These are phyloP conservation scores for Apotomis betuletana DNA, from an alignment of 2,888 invertebrate species.

Conservation along the genomic window DNA sequence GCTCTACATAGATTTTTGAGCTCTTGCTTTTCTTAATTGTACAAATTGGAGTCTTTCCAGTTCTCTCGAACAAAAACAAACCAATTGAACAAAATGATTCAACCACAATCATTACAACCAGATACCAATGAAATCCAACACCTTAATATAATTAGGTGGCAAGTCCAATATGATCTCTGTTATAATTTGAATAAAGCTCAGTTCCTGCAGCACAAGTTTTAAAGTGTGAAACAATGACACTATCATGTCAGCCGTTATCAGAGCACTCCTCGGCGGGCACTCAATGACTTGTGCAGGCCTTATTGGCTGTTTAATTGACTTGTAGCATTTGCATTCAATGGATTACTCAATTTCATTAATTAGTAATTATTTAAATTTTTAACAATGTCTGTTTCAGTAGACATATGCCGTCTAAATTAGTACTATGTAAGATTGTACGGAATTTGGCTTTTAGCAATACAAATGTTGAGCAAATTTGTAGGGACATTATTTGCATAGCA, in stretches of 20 bases:
- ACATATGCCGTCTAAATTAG: neutral
- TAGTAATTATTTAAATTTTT: conserved; percentile 5
- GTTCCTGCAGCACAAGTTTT: neutral
- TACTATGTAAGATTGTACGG: too few species aligned
- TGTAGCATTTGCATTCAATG: conserved; percentile 33
- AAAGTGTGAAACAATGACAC: conserved; percentile 6
- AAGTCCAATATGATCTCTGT: conserved; percentile 1
- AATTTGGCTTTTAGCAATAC: too few species aligned
- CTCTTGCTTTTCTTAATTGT: too few species aligned
- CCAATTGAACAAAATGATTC: conserved; percentile 1
- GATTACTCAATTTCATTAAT: conserved; percentile 15
- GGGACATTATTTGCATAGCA: too few species aligned
- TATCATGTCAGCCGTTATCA: conserved; percentile 12
- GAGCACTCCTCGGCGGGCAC: conserved; percentile 17
- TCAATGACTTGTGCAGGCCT: conserved; percentile 15
- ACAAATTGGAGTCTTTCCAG: neutral
- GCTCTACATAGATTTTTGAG: too few species aligned
- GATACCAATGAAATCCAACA: conserved; percentile 11
- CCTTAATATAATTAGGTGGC: neutral
- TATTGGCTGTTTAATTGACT: conserved; percentile 25
- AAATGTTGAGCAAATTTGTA: too few species aligned
- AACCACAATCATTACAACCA: conserved; percentile 14
- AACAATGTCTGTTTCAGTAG: neutral
- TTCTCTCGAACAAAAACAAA: neutral
- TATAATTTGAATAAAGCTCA: neutral